Percentiles rank a stretch among this genome's conserved stretches.
Evolutionary conservation across 23 tunicate genomes (phyloP).

Genomic region (Aplidium turbinatum): DNA sequence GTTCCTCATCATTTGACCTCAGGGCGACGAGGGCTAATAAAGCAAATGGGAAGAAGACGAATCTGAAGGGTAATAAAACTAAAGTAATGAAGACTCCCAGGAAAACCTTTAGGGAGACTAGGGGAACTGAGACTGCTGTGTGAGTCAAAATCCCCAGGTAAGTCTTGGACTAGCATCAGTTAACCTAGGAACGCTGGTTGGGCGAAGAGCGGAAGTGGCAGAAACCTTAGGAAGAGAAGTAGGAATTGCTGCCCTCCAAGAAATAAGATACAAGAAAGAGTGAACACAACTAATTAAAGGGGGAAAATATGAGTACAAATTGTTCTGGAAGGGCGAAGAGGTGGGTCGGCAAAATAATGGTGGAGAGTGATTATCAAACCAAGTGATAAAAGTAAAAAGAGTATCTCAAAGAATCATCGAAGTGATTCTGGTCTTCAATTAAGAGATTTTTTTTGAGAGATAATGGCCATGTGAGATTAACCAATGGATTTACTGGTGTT

Average conservation of each 20-base stretch:
- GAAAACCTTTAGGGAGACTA: not conserved
- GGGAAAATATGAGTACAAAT: not conserved
- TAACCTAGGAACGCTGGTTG: slow-evolving; percentile 11
- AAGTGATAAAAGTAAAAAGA: slow-evolving; percentile 18
- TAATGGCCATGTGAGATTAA: slow-evolving; percentile 6
- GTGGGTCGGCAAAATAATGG: not conserved
- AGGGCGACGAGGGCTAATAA: slow-evolving; percentile 1
- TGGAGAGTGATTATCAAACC: slow-evolving; percentile 2
- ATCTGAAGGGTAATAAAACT: not conserved
- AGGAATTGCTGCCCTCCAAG: not conserved
- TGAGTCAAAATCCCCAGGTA: not conserved
- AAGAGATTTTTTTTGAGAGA: slow-evolving; percentile 11
- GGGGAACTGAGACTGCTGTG: not conserved
- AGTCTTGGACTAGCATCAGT: slow-evolving; percentile 5
- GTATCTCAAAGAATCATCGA: slow-evolving; percentile 1
- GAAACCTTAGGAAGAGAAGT: slow-evolving; percentile 15
- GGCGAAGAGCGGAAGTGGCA: slow-evolving; percentile 16
- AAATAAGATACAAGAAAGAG: slow-evolving; percentile 11
- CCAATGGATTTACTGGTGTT: slow-evolving; percentile 2
- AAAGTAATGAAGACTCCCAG: slow-evolving; percentile 6
- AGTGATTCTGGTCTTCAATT: not conserved
- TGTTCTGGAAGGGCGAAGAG: slow-evolving; percentile 11
- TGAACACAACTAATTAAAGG: not conserved
- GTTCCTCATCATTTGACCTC: slow-evolving; percentile 7
- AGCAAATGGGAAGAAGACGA: slow-evolving; percentile 14